Evolutionary conservation across 2,797 vertebrate species (phyloP).

Genomic region (Phylloscopus collybita): DNA sequence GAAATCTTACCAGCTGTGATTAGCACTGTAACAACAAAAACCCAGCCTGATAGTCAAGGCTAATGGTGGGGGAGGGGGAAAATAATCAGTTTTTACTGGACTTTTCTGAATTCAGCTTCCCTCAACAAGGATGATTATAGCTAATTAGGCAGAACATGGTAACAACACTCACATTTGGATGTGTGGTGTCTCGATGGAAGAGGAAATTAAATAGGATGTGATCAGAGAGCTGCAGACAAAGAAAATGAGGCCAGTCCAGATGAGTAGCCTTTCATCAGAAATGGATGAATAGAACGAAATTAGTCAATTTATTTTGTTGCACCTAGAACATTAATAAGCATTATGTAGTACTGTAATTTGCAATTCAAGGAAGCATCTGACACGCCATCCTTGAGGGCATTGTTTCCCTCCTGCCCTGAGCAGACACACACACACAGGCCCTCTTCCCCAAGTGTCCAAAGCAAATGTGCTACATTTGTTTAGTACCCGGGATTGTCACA

Average conservation of each 20-base stretch:
- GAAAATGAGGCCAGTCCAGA: slow-evolving; percentile 1
- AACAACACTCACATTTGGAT: slow-evolving; percentile 1
- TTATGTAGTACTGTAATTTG: background rate
- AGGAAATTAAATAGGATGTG: background rate
- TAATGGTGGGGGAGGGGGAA: background rate
- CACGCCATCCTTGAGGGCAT: background rate
- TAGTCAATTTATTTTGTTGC: background rate
- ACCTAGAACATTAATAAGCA: background rate
- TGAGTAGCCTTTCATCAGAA: background rate
- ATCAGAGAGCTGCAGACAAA: slow-evolving; percentile 21
- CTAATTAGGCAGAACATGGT: slow-evolving; percentile 4
- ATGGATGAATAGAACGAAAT: background rate
- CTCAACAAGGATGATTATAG: background rate
- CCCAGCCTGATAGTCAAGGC: background rate
- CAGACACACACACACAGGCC: background rate
- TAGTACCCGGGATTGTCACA: background rate
- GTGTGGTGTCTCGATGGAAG: background rate
- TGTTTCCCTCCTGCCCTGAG: background rate
- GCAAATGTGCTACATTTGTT: background rate
- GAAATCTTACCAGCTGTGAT: background rate
- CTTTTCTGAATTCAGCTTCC: slow-evolving; percentile 11
- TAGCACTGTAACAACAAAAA: background rate
- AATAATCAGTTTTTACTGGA: background rate
- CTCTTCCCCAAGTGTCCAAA: background rate
- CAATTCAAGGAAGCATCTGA: background rate